Evolutionary conservation across 2,113 vertebrate species (phyloP).

Genomic region (Butastur rufipennis): DNA sequence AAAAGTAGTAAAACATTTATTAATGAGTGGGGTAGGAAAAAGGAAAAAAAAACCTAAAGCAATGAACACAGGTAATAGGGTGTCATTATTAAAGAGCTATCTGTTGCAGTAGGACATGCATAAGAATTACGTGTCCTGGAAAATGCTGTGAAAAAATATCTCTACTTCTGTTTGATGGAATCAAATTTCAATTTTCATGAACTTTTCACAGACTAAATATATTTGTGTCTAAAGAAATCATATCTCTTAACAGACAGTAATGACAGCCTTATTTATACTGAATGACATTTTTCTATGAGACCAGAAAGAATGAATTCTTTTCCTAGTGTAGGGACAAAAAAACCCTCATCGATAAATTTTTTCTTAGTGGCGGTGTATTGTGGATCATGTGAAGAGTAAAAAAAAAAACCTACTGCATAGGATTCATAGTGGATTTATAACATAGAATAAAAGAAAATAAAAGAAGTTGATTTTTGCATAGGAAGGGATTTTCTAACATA

Average conservation of each 20-base stretch:
- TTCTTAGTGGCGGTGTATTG: neutral
- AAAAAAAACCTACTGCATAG: neutral
- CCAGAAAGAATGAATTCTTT: neutral
- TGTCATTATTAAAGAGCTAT: constrained; percentile 16
- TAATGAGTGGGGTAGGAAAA: constrained; percentile 9
- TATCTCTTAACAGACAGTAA: neutral
- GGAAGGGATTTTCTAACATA: neutral
- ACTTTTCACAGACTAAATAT: constrained; percentile 18
- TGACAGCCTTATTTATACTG: neutral
- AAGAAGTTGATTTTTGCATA: neutral
- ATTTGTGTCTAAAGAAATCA: constrained; percentile 4
- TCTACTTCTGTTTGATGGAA: constrained; percentile 1
- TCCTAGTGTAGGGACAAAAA: neutral
- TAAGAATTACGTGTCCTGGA: constrained; percentile 12
- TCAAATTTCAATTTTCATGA: constrained; percentile 41
- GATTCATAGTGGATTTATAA: neutral
- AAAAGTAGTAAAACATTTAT: constrained; percentile 1
- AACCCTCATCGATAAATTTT: neutral
- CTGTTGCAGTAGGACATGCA: neutral
- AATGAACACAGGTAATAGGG: neutral
- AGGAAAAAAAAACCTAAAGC: neutral
- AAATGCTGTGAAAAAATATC: constrained; percentile 12
- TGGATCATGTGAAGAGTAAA: neutral
- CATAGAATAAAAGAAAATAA: neutral
- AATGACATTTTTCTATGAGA: neutral